These are phyloP conservation scores for Cyphomyrus discorhynchus DNA, from an alignment of 2,113 vertebrate species.

Conservation along the genomic window DNA sequence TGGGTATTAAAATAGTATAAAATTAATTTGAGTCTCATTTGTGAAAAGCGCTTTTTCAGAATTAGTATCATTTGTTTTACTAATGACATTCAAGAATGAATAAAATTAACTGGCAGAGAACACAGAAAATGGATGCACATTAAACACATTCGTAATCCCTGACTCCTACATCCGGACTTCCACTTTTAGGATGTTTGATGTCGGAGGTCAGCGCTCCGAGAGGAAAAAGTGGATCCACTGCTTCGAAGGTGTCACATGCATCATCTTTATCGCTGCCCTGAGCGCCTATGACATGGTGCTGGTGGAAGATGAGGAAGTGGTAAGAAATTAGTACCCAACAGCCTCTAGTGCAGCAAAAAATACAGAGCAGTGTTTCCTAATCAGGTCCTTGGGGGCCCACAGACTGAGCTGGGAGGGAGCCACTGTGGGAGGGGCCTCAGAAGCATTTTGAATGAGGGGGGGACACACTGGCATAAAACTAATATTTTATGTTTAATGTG, in stretches of 20 bases:
- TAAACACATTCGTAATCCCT: background rate
- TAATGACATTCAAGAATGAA: background rate
- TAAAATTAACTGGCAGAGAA: background rate
- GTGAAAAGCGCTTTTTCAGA: background rate
- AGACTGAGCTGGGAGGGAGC: too few species aligned
- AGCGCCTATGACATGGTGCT: slow-evolving; percentile 95
- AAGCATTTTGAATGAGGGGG: too few species aligned
- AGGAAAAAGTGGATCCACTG: slow-evolving; percentile 99
- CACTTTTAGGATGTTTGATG: slow-evolving; percentile 86
- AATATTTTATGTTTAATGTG: too few species aligned
- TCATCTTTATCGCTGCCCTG: slow-evolving; percentile 93
- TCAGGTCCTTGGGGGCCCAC: too few species aligned
- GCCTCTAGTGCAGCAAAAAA: background rate
- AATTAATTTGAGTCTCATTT: background rate
- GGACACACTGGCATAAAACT: too few species aligned
- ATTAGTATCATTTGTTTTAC: background rate
- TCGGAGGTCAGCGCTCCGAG: slow-evolving; percentile 92
- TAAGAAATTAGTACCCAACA: slow-evolving; percentile 39
- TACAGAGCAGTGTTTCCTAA: too few species aligned
- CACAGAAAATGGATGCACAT: background rate
- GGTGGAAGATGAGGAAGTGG: slow-evolving; percentile 90
- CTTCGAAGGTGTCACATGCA: slow-evolving; percentile 95
- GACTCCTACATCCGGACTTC: background rate
- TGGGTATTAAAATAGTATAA: background rate
- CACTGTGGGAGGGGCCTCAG: too few species aligned